Base-by-base conservation (phyloP, 2,113 vertebrate species). In the Melanerpes aurifrons region DNA sequence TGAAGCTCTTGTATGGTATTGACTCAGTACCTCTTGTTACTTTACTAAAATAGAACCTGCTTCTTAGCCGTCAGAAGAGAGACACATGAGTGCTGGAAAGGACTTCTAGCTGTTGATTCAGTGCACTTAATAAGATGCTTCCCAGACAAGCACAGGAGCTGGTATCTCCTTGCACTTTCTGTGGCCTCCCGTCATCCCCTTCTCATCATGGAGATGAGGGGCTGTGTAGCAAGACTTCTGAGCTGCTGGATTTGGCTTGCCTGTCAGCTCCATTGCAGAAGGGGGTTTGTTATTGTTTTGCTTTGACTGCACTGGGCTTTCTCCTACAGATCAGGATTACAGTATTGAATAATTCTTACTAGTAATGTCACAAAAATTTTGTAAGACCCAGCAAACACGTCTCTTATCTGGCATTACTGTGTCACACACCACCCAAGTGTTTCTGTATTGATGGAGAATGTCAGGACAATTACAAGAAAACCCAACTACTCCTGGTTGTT, bases 151-250 rank as follows among this genome's bases (percentile, higher is more conserved):
- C 17, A 25, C 32, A 63, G 71, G 40, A 66, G 31, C 85, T 69
- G 47, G 40, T 40, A 66, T 17, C 25, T 76, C 50, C 86, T 35
- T 59, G 61, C 14, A 31, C 64, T 78, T 29, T n/a, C 62, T 20
- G 53, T 53, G 79, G 15, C 59, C 18, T 67, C 62, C 61, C 0
- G 0, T 53, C 68, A 66, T 45, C 31, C 87, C 50, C 56, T 47
- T 58, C 57, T 67, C 10, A 0, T 75, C 77, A 20, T 0, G 0
- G 26, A 6, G 21, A 7, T 0, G 0, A 14, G 53, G n/a, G 26
- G 37, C 66, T 3, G 10, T 7, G 66, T 20, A 9, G 26, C 0
- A 1, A 37, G 56, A 64, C 63, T 50, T 64, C 61, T 8, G 56
- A 71, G 83, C 58, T 59, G 21, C 28, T 19, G 71, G 6, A 53